These are phyloP conservation scores for Galaxias olidus DNA, from an alignment of 2,797 vertebrate species.

Conservation along the genomic window DNA sequence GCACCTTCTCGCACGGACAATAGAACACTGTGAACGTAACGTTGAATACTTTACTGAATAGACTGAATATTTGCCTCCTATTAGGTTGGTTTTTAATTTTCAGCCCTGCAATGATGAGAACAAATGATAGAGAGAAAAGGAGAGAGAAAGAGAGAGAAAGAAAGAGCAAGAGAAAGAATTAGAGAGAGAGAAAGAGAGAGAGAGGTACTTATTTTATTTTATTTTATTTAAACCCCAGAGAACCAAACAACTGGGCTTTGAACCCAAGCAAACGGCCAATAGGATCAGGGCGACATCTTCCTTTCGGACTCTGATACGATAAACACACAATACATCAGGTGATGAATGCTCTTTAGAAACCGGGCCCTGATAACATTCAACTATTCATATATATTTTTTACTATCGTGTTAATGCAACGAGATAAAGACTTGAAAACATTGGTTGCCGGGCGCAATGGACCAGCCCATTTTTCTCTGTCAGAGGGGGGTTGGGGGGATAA, in stretches of 20 bases:
- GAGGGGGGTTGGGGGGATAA: not conserved
- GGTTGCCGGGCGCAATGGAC: constrained; percentile 79
- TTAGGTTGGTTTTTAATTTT: constrained; percentile 68
- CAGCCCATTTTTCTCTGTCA: constrained; percentile 83
- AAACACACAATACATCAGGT: constrained; percentile 91
- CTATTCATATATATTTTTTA: constrained; percentile 87
- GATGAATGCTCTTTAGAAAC: constrained; percentile 97
- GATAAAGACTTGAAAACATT: constrained; percentile 85
- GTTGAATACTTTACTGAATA: constrained; percentile 56
- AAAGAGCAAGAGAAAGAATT: too few species aligned
- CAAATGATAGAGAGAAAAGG: constrained; percentile 34
- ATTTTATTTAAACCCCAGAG: constrained; percentile 44
- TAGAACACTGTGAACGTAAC: constrained; percentile 65
- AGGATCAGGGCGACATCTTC: constrained; percentile 77
- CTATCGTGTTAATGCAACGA: constrained; percentile 92
- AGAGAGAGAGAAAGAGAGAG: constrained; percentile 41
- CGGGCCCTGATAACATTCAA: constrained; percentile 93
- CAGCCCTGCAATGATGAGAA: constrained; percentile 58
- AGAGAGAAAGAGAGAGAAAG: constrained; percentile 4
- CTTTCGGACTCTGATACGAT: constrained; percentile 79
- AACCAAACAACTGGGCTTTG: constrained; percentile 56
- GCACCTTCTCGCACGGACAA: constrained; percentile 62
- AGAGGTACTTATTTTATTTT: constrained; percentile 58
- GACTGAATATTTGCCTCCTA: constrained; percentile 60
- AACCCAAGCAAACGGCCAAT: constrained; percentile 78